Conservation (phyloP, 2,888 invertebrate species). For the Athalia rosae region DNA sequence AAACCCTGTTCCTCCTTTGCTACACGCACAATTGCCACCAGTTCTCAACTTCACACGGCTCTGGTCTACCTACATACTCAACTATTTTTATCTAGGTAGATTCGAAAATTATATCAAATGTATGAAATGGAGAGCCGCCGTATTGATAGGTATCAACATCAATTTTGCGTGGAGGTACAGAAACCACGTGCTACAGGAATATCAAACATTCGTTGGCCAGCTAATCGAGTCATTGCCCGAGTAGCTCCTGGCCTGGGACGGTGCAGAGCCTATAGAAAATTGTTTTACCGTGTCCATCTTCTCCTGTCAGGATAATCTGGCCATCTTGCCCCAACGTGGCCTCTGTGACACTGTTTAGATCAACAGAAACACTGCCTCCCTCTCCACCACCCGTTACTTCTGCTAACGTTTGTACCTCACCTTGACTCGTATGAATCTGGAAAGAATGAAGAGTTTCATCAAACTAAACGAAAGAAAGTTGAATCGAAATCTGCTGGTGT, state of each 20-base stretch:
- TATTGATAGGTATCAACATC: not conserved
- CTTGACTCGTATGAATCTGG: slow-evolving; percentile 74
- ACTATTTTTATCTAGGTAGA: not conserved
- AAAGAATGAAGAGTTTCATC: slow-evolving; percentile 48
- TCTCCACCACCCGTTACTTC: slow-evolving; percentile 82
- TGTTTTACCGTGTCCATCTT: slow-evolving; percentile 91
- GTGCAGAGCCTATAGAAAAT: slow-evolving; percentile 74
- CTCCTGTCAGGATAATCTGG: slow-evolving; percentile 95
- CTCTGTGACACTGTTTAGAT: slow-evolving; percentile 92
- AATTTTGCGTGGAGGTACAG: slow-evolving; percentile 1
- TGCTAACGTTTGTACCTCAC: slow-evolving; percentile 82
- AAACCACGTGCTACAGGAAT: slow-evolving; percentile 24
- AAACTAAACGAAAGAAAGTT: slow-evolving; percentile 38
- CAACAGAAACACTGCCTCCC: slow-evolving; percentile 84
- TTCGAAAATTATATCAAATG: no score
- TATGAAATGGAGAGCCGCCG: no score
- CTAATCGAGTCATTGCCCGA: slow-evolving; percentile 70
- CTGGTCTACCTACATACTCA: not conserved
- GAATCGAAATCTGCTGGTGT: slow-evolving; percentile 45
- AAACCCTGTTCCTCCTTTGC: slow-evolving; percentile 2
- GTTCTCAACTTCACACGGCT: not conserved
- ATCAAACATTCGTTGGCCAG: slow-evolving; percentile 49
- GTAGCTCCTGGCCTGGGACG: slow-evolving; percentile 73
- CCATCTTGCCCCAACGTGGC: slow-evolving; percentile 94
- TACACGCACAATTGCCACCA: slow-evolving; percentile 2